These are phyloP conservation scores for Autographa gamma DNA, from an alignment of 2,888 invertebrate genomes.

Conservation along the genomic window DNA sequence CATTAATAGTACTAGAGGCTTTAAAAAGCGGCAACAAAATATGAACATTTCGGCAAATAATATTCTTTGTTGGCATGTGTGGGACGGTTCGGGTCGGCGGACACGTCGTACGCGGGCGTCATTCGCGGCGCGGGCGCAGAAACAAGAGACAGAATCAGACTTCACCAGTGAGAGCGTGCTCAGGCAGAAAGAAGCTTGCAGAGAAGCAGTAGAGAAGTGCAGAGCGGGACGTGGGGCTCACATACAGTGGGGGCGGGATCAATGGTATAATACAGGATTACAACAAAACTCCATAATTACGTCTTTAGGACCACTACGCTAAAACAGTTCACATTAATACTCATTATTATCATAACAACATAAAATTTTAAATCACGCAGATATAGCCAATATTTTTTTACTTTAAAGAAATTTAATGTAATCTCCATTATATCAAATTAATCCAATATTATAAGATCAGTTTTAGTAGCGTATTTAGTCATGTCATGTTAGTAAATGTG, in stretches of 20 bases:
- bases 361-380: constrained; percentile 27
- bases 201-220: constrained; percentile 89
- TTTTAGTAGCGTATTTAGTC: constrained; percentile 75
- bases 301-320: constrained; percentile 78
- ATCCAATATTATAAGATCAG: constrained; percentile 75
- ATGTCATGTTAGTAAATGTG: constrained; percentile 84
- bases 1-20: constrained; percentile 78
- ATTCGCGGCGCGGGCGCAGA: constrained; percentile 77
- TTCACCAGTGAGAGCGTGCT: constrained; percentile 86
- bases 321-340: constrained; percentile 74
- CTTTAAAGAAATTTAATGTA: constrained; percentile 28
- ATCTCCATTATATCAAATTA: constrained; percentile 50
- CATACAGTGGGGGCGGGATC: constrained; percentile 85
- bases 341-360: constrained; percentile 59
- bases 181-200: constrained; percentile 89
- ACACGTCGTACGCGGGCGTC: constrained; percentile 62
- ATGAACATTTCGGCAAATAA: constrained; percentile 81
- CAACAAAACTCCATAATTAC: constrained; percentile 81
- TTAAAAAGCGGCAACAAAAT: constrained; percentile 85
- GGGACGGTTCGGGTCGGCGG: constrained; percentile 74
- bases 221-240: constrained; percentile 88
- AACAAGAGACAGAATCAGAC: constrained; percentile 74
- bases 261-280: constrained; percentile 87
- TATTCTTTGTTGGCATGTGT: constrained; percentile 73
- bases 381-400: constrained; percentile 57